Evolutionary conservation across 2,113 vertebrate genomes (phyloP).

Genomic region (Dicerorhinus sumatrensis): DNA sequence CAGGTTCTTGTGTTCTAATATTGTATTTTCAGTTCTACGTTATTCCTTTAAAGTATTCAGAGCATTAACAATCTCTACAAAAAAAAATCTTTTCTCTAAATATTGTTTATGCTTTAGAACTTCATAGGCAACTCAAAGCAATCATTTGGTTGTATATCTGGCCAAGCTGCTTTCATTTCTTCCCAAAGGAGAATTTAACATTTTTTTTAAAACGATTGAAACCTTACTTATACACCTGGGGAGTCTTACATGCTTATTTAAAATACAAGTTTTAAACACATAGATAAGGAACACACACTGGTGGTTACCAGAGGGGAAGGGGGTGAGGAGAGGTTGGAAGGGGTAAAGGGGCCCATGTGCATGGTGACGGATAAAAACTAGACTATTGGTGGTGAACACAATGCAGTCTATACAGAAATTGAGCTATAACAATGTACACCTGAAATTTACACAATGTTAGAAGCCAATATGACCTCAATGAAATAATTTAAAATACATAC

Average conservation of each 20-base stretch:
- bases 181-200: background rate
- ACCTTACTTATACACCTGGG: background rate
- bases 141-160: conserved; percentile 35
- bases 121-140: background rate
- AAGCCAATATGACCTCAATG: too few species aligned
- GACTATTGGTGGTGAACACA: too few species aligned
- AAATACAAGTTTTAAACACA: background rate
- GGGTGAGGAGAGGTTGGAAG: too few species aligned
- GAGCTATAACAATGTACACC: too few species aligned
- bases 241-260: background rate
- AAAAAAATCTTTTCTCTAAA: conserved; percentile 27
- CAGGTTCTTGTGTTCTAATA: conserved; percentile 14
- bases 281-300: too few species aligned
- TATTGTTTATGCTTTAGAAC: conserved; percentile 37
- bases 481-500: too few species aligned
- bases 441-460: too few species aligned
- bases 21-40: conserved; percentile 28
- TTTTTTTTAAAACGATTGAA: background rate
- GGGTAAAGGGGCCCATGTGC: too few species aligned
- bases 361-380: too few species aligned
- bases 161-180: background rate
- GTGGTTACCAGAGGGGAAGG: too few species aligned
- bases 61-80: background rate
- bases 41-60: conserved; percentile 54
- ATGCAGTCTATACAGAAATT: too few species aligned